Conservation (phyloP, 2,888 invertebrate genomes). For the Lasioglossum vierecki region DNA sequence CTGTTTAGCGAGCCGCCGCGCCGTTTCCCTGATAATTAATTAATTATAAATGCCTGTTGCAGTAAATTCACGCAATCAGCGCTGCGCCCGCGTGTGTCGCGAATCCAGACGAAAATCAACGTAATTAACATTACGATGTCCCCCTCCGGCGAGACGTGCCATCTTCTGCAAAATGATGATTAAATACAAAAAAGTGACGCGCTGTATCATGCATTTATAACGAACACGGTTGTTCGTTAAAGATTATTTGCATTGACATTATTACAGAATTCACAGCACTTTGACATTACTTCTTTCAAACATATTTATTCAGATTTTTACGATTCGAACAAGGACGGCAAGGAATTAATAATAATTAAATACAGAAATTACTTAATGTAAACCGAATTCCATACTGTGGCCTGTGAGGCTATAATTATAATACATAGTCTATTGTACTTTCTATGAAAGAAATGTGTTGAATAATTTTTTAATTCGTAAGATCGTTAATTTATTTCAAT, state of each 20-base stretch:
- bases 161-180: not conserved
- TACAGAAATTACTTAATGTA: not conserved
- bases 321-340: not conserved
- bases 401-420: not conserved
- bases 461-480: not conserved
- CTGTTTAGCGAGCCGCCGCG: slow-evolving; percentile 31
- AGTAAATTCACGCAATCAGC: slow-evolving; percentile 17
- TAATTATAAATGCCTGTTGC: slow-evolving; percentile 30
- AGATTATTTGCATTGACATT: not conserved
- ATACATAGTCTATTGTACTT: not conserved
- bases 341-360: not conserved
- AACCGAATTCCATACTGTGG: not conserved
- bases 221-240: not conserved
- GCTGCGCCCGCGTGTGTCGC: not conserved
- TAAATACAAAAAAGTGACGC: not conserved
- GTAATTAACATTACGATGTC: not conserved
- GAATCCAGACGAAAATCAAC: not conserved
- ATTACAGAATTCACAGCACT: not conserved
- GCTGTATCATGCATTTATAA: not conserved
- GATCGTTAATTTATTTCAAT: not conserved
- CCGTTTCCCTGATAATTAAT: slow-evolving; percentile 40
- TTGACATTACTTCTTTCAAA: not conserved
- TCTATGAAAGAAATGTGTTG: not conserved
- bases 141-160: not conserved
- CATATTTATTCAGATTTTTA: not conserved